Evolutionary conservation across 2,888 invertebrate genomes (phyloP).

Genomic region (Heliconius sara): DNA sequence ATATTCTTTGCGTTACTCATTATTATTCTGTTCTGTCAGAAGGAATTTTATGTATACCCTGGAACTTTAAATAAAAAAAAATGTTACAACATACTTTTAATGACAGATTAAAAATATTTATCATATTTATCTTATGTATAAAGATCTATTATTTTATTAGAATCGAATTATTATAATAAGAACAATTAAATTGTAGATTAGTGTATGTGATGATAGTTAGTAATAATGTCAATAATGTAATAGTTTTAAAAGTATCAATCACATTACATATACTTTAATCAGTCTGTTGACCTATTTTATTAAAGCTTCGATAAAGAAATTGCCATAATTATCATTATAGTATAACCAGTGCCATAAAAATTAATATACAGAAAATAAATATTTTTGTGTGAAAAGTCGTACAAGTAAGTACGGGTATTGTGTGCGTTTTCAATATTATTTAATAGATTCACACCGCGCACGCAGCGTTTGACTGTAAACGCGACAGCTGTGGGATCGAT

Average conservation of each 20-base stretch:
- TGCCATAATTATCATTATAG: background rate
- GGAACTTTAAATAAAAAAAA: slow-evolving; percentile 89
- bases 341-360: background rate
- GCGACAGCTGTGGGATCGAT: too few relatives aligned
- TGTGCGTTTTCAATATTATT: too few relatives aligned
- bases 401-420: too few relatives aligned
- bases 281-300: slow-evolving; percentile 14
- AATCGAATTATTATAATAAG: slow-evolving; percentile 31
- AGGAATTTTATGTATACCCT: slow-evolving; percentile 95
- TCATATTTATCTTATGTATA: slow-evolving; percentile 30
- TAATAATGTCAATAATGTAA: background rate
- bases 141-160: slow-evolving; percentile 18
- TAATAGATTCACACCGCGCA: too few relatives aligned
- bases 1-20: slow-evolving; percentile 92
- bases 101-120: slow-evolving; percentile 37
- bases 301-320: slow-evolving; percentile 2
- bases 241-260: slow-evolving; percentile 12
- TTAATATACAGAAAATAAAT: background rate
- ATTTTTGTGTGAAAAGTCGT: too few relatives aligned
- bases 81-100: slow-evolving; percentile 36
- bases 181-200: slow-evolving; percentile 15
- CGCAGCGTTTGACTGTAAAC: too few relatives aligned
- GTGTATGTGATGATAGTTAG: slow-evolving; percentile 9
- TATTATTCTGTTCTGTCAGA: slow-evolving; percentile 96
- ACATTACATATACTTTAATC: slow-evolving; percentile 4